Base-by-base conservation (phyloP, 2,113 vertebrate genomes). In the Stomatorhinus ivindoensis region DNA sequence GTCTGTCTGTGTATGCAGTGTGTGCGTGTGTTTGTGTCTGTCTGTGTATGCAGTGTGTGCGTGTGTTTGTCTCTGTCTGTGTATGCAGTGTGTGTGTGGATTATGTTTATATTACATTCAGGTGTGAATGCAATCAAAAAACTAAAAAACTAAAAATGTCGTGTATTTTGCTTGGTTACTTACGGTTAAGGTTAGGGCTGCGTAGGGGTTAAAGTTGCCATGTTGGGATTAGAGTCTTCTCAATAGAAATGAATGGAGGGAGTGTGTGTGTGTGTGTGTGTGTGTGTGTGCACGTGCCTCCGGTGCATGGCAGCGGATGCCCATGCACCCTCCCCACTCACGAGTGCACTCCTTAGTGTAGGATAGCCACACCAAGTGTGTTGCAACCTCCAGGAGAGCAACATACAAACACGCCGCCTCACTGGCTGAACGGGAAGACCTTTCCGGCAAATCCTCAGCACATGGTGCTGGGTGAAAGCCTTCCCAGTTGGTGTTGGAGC, bases 211-310 rank as follows among this genome's bases (percentile, higher is more conserved):
- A 50, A 15, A 50, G 48, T 15, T 50, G 11, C 11, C 11, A 13
- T 15, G 48, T 50, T 15, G 13, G 48, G 11, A 50, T 50, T 50
- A 50, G 48, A 50, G 48, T 50, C 13, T 13, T 50, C 48, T 50
- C 48, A 9, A 47, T 50, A 50, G 48, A 50, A 50, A 50, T 15
- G 48, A 50, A 15, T 50, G 48, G 13, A 3, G 48, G n/a, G 80
- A 76, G 88, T 86, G 55, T 86, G 91, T 92, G 82, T 83, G 58
- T 92, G 90, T 39, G 82, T 86, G 88, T 86, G 55, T 86, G 91
- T 92, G 82, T 83, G 58, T 91, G 90, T 91, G 90, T 83, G 39
- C n/a, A n/a, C n/a, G n/a, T 88, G 88, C 11, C 55, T 73, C 76
- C 44, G 46, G 83, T n/a, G 24, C 42, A 24, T 85, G 48, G 44